Percentiles rank a stretch among this genome's conserved stretches.
These are phyloP conservation scores for Lasiurus borealis DNA, from an alignment of 2,113 vertebrate species.

Conservation along the genomic window DNA sequence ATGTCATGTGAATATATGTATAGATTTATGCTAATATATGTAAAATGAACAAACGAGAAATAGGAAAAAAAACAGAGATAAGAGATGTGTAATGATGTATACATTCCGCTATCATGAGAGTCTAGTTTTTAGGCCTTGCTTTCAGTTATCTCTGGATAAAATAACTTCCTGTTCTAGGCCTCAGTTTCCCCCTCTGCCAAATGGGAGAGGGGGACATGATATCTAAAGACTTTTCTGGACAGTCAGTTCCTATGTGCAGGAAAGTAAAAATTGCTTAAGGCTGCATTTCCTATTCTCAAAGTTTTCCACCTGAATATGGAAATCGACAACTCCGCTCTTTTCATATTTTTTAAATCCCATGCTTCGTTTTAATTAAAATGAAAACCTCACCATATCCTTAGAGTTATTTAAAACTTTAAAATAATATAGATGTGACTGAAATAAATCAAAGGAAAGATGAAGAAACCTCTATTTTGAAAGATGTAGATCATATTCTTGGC, in stretches of 20 bases:
- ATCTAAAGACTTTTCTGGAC: not conserved
- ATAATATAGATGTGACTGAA: constrained; percentile 32
- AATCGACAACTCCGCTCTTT: not conserved
- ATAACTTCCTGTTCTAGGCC: not conserved
- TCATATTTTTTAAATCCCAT: not conserved
- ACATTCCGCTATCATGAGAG: not conserved
- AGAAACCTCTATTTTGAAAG: constrained; percentile 41
- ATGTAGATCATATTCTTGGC: not conserved
- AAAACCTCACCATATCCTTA: not conserved
- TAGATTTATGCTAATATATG: no score
- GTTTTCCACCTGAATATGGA: not conserved
- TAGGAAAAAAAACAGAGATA: not conserved
- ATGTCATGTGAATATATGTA: not conserved
- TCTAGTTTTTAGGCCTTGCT: not conserved
- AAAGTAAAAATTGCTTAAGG: not conserved
- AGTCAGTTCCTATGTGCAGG: not conserved
- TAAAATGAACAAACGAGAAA: not conserved
- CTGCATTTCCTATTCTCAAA: not conserved
- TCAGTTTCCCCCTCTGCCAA: not conserved
- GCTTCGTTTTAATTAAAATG: constrained; percentile 44
- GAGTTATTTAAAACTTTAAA: constrained; percentile 51
- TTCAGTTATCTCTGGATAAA: not conserved
- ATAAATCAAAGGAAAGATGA: constrained; percentile 25
- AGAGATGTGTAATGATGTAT: not conserved
- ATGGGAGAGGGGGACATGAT: not conserved